Evolutionary conservation across 2,888 invertebrate genomes (phyloP), one percentile per base, ranked within the genome.

Genomic region (Pseudococcus jackbeardsleyi): DNA sequence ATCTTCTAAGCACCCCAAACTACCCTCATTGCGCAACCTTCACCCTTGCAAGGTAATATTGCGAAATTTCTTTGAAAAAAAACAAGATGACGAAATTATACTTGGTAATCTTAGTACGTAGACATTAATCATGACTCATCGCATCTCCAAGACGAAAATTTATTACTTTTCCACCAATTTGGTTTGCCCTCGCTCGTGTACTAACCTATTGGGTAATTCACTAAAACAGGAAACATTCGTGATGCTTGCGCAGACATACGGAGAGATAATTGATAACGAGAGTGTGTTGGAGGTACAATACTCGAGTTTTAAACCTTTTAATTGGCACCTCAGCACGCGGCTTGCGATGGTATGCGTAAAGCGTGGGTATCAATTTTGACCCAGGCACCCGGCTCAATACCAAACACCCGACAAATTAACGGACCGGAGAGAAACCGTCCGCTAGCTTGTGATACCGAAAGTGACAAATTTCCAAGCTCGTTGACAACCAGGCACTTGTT

Each of bases 281-380:
- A 72, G 19, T 33, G 72, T 33, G 72, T 72, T 72, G 72, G 72
- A 72, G 33, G 72, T 72, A 72, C 33, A 15, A 15, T 64, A 22
- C 64, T 64, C 12, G 22, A 77, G 4, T 19, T 19, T 46, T 82
- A 46, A 82, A 82, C 79, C 33, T 82, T 82, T 82, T 82, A 82
- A 82, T 82, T 82, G 79, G 79, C 46, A 33, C 79, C 79, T 82
- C 79, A 46, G 12, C 46, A 42, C 46, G 17, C 39, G 33, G 15
- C 8, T 39, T 6, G 46, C 11, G 19, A 79, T 82, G 79, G 79
- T 82, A 82, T 82, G 42, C 46, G 79, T 42, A n/a, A 77, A 39
- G 33, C 79, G 79, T 82, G 79, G 79, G 79, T 46, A 19, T 82
- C n/a, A 82, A 46, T 82, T 82, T 46, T 42, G 79, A 82, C 79